Evolutionary conservation across 2,797 vertebrate species (phyloP), one percentile per base, ranked within the genome.

Genomic region (Amblyraja radiata): DNA sequence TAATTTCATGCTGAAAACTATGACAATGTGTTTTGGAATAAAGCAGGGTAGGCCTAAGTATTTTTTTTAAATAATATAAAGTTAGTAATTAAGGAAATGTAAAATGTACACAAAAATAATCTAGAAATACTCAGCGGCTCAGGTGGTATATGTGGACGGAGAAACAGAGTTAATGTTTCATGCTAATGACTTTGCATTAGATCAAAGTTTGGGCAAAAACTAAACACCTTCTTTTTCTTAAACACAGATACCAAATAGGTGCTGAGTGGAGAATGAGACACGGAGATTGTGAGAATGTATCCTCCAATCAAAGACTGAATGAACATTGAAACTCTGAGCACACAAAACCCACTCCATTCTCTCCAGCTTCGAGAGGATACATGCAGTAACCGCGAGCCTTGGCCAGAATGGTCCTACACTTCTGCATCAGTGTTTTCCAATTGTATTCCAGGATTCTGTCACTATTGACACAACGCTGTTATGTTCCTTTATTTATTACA

Each of bases 401-500:
- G 84, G 36, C 84, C 63, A 18, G 84, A 88, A 18, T 68, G 84
- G 61, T 68, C 84, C 84, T 36, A 36, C 84, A 65, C 32, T 68
- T 68, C 84, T 88, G 32, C 63, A 88, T 68, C 84, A 68, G n/a
- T 36, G 61, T 88, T 88, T 88, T 88, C n/a, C 61, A 88, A 6
- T 88, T 88, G 63, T 88, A 88, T 88, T 88, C 84, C 21, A 21
- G 84, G 84, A 88, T 88, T n/a, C 84, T 68, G 28, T 88, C 65
- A 36, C 18, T 68, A 68, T 88, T 16, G 61, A 88, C 61, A 88
- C 21, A n/a, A 36, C 16, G 23, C 8, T 8, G 84, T 36, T 9
- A 18, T 88, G 83, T 36, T 68, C 61, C 63, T 88, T 88, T 88
- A 88, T 88, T 88, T 88, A 88, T 88, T 88, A 88, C 36, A 88